These are phyloP conservation scores for Sepioteuthis lessoniana DNA, from an alignment of 2,888 invertebrate species.

Conservation along the genomic window DNA sequence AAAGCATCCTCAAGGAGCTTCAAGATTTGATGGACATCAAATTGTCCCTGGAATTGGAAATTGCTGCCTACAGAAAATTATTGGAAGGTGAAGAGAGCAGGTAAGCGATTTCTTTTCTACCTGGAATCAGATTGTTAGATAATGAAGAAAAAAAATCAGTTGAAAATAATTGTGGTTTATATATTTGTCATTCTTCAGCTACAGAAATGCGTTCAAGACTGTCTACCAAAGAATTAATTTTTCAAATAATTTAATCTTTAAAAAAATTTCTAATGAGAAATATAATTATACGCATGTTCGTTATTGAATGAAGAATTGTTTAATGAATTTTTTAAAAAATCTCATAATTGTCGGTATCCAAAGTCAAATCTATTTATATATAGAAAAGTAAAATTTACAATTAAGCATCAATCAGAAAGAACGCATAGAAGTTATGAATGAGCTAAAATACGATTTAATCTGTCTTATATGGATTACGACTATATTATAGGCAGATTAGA, in stretches of 20 bases:
- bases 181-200: not conserved
- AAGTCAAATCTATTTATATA: not conserved
- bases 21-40: constrained; percentile 77
- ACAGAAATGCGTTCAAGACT: not conserved
- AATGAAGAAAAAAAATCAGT: no score
- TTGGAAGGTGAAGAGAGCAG: constrained; percentile 78
- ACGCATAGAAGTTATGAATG: not conserved
- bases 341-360: not conserved
- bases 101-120: constrained; percentile 59
- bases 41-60: constrained; percentile 78
- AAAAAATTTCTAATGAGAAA: not conserved
- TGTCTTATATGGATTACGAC: not conserved
- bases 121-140: not conserved
- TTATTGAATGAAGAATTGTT: not conserved
- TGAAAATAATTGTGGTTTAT: not conserved
- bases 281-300: not conserved
- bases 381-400: not conserved
- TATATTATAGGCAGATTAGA: not conserved
- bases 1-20: constrained; percentile 74
- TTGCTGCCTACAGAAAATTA: constrained; percentile 78
- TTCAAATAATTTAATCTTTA: not conserved
- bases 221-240: not conserved
- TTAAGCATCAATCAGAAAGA: not conserved
- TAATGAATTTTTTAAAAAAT: not conserved
- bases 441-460: not conserved